phyloP scores from a whole-genome alignment of 1,140 invertebrate genomes.

The Leptoteleia sp. region DNA sequence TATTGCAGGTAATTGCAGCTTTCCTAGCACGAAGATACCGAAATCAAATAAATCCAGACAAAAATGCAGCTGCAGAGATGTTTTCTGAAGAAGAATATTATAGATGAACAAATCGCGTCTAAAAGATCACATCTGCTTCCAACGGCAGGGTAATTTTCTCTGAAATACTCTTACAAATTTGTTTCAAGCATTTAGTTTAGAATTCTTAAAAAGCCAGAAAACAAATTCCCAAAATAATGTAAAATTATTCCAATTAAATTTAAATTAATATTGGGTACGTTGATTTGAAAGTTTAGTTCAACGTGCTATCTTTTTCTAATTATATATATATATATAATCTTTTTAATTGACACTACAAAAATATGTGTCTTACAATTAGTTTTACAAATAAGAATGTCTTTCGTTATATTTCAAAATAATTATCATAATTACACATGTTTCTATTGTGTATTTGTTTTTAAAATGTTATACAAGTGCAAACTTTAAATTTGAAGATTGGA shows the following conservation, averaged over 20 bases:
- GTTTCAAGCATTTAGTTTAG: conserved; percentile 23
- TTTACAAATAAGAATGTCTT: too few relatives aligned
- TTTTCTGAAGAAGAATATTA: conserved; percentile 85
- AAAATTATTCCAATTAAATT: neutral
- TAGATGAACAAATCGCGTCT: conserved; percentile 65
- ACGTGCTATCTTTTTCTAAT: too few relatives aligned
- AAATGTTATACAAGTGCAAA: too few relatives aligned
- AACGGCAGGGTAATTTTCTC: conserved; percentile 24
- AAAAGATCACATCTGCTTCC: conserved; percentile 26
- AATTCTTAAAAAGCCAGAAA: conserved; percentile 58
- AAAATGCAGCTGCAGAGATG: conserved; percentile 85
- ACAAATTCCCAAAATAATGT: conserved; percentile 19
- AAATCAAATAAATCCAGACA: conserved; percentile 87
- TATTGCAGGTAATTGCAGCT: conserved; percentile 87
- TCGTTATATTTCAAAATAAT: too few relatives aligned
- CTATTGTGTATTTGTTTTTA: too few relatives aligned
- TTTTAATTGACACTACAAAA: too few relatives aligned
- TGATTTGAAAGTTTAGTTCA: too few relatives aligned
- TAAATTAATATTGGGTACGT: too few relatives aligned
- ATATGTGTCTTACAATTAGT: too few relatives aligned
- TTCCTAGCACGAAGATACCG: conserved; percentile 87
- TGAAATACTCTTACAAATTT: conserved; percentile 47
- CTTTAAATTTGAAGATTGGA: conserved; percentile 47
- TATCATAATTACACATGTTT: too few relatives aligned
- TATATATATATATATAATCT: too few relatives aligned